Evolutionary conservation across 2,797 vertebrate species (phyloP), one percentile per base, ranked within the genome.

Genomic region (Sebastes diploproa): DNA sequence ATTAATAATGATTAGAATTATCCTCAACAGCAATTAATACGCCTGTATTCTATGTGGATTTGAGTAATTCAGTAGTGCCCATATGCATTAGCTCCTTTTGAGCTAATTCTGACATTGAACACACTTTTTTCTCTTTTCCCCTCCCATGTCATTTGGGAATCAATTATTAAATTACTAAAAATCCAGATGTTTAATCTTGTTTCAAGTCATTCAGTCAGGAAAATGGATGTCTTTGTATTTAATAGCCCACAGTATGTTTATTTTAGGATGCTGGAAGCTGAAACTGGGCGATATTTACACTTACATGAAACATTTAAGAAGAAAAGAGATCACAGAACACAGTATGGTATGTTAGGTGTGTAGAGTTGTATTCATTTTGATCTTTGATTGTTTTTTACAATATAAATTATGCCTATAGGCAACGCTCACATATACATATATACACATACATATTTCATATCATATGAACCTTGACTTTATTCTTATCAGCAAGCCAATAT

Each of bases 171-270:
- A 78, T 66, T 10, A 72, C 77, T 64, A 64, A 63, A 42, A 75
- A 60, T 59, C 11, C 56, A 61, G 63, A 27, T 25, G 22, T 64
- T 75, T 75, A 71, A 82, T 79, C 55, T 63, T 20, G 32, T 79
- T 87, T 84, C 58, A 75, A 78, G 29, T 50, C 10, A 67, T 50
- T 62, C 66, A 72, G 18, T 68, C 25, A 1, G 34, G 7, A 46
- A 77, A 38, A 25, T n/a, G 36, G 58, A 67, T 60, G 30, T 63
- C 42, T 69, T 22, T 80, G 50, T 72, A 65, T 62, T 77, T 20
- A 71, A 78, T 58, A 65, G 70, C 27, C 34, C 54, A 52, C 30
- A 52, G 12, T 23, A 11, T 77, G 32, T 70, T 72, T 66, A 56
- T 81, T 2, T 63, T 3, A 14, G 20, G 59, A 68, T 56, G 52